Evolutionary conservation across 2,888 invertebrate species (phyloP).

Genomic region (Eupithecia inturbata): DNA sequence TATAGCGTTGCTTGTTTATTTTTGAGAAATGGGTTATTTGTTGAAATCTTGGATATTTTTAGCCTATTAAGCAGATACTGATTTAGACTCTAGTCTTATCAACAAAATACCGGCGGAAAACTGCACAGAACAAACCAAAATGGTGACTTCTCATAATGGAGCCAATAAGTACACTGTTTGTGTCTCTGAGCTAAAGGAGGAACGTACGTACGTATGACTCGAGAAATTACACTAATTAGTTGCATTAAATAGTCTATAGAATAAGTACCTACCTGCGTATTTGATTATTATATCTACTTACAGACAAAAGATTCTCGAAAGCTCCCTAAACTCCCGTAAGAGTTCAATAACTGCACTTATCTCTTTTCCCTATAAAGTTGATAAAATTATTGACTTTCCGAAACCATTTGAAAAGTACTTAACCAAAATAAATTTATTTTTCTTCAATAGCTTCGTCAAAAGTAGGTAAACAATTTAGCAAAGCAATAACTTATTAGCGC

Average conservation of each 20-base stretch:
- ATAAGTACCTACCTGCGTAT: no score
- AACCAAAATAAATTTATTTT: neutral
- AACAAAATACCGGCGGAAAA: neutral
- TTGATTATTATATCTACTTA: no score
- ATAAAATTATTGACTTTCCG: no score
- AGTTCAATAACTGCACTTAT: no score
- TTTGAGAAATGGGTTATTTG: constrained; percentile 9
- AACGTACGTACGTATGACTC: no score
- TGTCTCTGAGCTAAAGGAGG: no score
- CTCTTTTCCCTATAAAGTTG: no score
- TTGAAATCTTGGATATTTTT: neutral
- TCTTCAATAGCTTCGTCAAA: neutral
- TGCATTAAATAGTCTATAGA: no score
- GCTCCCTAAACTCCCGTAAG: no score
- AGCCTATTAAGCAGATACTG: neutral
- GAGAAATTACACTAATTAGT: no score
- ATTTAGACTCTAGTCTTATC: neutral
- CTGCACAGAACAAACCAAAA: neutral
- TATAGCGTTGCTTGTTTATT: constrained; percentile 30
- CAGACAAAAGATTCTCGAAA: no score
- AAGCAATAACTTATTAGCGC: constrained; percentile 31
- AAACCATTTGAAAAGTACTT: neutral
- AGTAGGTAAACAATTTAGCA: constrained; percentile 5
- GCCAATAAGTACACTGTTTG: no score
- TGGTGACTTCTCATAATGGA: neutral